These are phyloP conservation scores for Entomobrya proxima DNA, from an alignment of 2,888 invertebrate species.

Conservation along the genomic window DNA sequence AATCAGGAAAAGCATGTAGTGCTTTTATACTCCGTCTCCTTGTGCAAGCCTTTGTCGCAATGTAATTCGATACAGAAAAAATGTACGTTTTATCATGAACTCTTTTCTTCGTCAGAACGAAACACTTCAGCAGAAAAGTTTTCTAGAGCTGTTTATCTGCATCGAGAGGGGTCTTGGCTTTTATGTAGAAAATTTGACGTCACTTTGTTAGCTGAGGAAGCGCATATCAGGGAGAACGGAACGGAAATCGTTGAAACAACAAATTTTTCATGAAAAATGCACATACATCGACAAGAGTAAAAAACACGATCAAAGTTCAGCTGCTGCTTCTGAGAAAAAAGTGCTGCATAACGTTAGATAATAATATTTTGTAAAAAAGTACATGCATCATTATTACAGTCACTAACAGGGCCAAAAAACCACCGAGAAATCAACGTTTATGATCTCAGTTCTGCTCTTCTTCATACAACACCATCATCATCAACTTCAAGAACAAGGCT, in stretches of 20 bases:
- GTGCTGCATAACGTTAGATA: background rate
- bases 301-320: conserved; percentile 43
- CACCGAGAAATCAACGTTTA: conserved; percentile 40
- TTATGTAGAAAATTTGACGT: conserved; percentile 35
- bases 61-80: conserved; percentile 4
- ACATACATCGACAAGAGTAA: background rate
- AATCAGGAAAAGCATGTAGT: background rate
- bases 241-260: background rate
- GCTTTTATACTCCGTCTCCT: background rate
- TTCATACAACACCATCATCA: background rate
- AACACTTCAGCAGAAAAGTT: background rate
- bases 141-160: background rate
- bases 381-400: background rate
- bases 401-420: conserved; percentile 35
- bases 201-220: background rate
- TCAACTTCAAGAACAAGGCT: conserved; percentile 46
- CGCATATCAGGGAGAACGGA: background rate
- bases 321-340: background rate
- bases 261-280: conserved; percentile 16
- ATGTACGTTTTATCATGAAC: too few species aligned
- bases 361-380: background rate
- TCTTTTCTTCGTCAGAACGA: background rate
- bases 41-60: background rate
- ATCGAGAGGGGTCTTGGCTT: background rate
- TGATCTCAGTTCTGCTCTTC: conserved; percentile 26